These are phyloP conservation scores for Brachionus rubens DNA, from an alignment of 1,140 invertebrate genomes.

Conservation along the genomic window DNA sequence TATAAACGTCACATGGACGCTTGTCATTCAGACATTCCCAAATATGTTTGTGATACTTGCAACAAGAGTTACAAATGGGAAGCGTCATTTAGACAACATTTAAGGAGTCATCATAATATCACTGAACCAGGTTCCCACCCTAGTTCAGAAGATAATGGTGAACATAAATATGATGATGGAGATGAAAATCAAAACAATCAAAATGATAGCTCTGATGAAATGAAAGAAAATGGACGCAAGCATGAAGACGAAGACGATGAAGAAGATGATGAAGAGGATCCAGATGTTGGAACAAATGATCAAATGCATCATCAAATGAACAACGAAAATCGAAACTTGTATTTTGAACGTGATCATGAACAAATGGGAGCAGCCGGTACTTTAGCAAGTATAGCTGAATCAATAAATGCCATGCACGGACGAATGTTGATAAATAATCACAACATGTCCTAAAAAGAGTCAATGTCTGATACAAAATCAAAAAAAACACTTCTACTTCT, in stretches of 20 bases:
- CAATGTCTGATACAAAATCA: no score
- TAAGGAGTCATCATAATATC: slow-evolving; percentile 26
- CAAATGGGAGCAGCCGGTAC: slow-evolving; percentile 40
- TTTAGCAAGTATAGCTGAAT: slow-evolving; percentile 40
- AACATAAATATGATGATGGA: not conserved
- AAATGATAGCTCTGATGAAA: not conserved
- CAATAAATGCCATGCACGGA: slow-evolving; percentile 12
- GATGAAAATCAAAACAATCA: slow-evolving; percentile 14
- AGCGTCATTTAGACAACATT: slow-evolving; percentile 41
- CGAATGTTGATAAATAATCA: slow-evolving; percentile 31
- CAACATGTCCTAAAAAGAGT: not conserved
- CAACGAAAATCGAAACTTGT: not conserved
- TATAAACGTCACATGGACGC: slow-evolving; percentile 45
- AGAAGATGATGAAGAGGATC: slow-evolving; percentile 27
- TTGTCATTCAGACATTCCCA: slow-evolving; percentile 41
- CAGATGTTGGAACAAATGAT: slow-evolving; percentile 37
- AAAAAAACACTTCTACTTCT: not conserved
- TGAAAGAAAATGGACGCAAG: slow-evolving; percentile 6
- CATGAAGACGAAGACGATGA: no score
- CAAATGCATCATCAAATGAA: slow-evolving; percentile 8
- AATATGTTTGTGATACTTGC: slow-evolving; percentile 42
- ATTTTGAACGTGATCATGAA: slow-evolving; percentile 35
- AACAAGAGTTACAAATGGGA: slow-evolving; percentile 46
- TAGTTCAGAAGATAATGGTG: not conserved
- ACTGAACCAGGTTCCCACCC: not conserved